These are phyloP conservation scores for Odontocerum albicorne DNA, from an alignment of 2,888 invertebrate genomes.

Conservation along the genomic window DNA sequence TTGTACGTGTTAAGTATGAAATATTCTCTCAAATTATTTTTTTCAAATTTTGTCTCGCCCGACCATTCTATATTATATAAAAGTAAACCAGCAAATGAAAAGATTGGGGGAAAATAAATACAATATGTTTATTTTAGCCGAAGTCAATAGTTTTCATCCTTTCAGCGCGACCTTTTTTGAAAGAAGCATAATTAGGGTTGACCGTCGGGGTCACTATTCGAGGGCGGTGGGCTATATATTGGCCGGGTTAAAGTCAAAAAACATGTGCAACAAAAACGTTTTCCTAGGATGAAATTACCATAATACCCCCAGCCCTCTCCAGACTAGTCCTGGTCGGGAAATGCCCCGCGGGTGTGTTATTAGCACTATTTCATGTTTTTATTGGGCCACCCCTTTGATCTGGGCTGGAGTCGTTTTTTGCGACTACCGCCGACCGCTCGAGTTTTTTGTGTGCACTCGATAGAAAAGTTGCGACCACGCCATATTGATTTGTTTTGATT, in stretches of 20 bases:
- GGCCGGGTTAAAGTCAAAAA: constrained; percentile 10
- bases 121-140: constrained; percentile 1
- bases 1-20: too few species aligned
- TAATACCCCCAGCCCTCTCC: constrained; percentile 12
- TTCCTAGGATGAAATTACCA: constrained; percentile 29
- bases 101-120: too few species aligned
- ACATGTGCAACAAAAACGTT: constrained; percentile 28
- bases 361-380: constrained; percentile 35
- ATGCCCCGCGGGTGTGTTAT: constrained; percentile 29
- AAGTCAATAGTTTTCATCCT: constrained; percentile 4
- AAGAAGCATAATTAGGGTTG: constrained; percentile 17
- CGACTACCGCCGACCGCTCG: too few species aligned
- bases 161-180: constrained; percentile 9
- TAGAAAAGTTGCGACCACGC: too few species aligned
- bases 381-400: constrained; percentile 20
- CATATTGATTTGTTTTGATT: too few species aligned
- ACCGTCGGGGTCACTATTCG: constrained; percentile 4
- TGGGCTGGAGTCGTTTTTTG: too few species aligned
- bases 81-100: too few species aligned
- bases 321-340: constrained; percentile 24
- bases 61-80: too few species aligned
- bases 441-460: too few species aligned
- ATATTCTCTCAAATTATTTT: too few species aligned
- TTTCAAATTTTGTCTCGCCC: too few species aligned
- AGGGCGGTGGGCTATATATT: constrained; percentile 2